Percentiles rank a stretch among this genome's conserved stretches.
Conservation (phyloP, 2,113 vertebrate genomes). For the Chaetops frenatus region DNA sequence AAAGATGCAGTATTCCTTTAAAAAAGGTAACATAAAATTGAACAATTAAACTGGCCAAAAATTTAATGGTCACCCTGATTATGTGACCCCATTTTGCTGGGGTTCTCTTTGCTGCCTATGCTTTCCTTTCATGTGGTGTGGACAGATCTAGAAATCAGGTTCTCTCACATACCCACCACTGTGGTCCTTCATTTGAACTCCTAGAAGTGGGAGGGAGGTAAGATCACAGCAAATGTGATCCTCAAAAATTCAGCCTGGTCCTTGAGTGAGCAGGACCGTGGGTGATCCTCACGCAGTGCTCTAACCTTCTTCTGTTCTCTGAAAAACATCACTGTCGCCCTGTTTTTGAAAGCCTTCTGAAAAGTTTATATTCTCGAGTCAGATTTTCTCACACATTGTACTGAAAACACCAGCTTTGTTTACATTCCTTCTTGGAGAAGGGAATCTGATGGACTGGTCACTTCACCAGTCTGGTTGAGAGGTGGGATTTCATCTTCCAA, state of each 20-base stretch:
- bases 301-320: background rate
- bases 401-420: too few species aligned
- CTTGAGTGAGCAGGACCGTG: background rate
- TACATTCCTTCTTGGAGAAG: too few species aligned
- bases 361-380: too few species aligned
- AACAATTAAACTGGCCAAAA: conserved; percentile 23
- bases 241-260: background rate
- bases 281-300: background rate
- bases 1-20: conserved; percentile 75
- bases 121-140: background rate
- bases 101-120: background rate
- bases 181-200: background rate
- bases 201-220: background rate
- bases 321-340: too few species aligned
- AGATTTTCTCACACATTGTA: too few species aligned
- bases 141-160: background rate
- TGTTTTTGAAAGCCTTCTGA: too few species aligned
- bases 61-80: background rate
- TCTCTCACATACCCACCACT: background rate
- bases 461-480: too few species aligned
- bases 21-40: conserved; percentile 40
- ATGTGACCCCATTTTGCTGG: background rate
- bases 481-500: too few species aligned
- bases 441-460: too few species aligned
- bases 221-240: background rate